Percentiles rank a stretch among this genome's conserved stretches.
These are phyloP conservation scores for Bombus pascuorum DNA, from an alignment of 1,140 invertebrate species.

Conservation along the genomic window DNA sequence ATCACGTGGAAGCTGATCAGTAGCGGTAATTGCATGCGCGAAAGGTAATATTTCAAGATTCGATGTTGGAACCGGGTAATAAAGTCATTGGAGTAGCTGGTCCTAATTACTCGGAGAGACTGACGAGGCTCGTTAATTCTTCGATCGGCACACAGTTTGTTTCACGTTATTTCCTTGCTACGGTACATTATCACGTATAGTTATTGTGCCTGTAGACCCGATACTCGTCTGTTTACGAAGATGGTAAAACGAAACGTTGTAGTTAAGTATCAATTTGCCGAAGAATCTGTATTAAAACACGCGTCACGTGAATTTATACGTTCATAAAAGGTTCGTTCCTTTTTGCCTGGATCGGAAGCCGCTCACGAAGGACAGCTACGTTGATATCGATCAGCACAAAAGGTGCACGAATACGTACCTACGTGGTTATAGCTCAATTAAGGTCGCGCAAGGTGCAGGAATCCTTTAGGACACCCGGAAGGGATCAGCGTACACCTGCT, in stretches of 20 bases:
- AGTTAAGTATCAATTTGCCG: slow-evolving; percentile 41
- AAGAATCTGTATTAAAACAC: slow-evolving; percentile 38
- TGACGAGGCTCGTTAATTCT: slow-evolving; percentile 19
- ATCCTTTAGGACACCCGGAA: background rate
- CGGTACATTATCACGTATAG: background rate
- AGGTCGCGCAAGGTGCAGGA: slow-evolving; percentile 39
- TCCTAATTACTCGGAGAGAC: slow-evolving; percentile 22
- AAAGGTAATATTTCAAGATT: slow-evolving; percentile 8
- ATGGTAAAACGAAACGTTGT: slow-evolving; percentile 1
- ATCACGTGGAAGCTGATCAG: background rate
- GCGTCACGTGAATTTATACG: slow-evolving; percentile 28
- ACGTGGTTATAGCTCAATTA: slow-evolving; percentile 39
- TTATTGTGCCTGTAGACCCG: background rate
- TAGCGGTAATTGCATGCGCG: slow-evolving; percentile 4
- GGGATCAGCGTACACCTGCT: slow-evolving; percentile 26
- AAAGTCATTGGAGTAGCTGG: slow-evolving; percentile 16
- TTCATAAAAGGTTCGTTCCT: background rate
- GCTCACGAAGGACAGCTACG: background rate
- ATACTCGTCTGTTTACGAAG: background rate
- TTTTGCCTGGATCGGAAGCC: background rate
- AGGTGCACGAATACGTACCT: slow-evolving; percentile 14
- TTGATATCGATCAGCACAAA: slow-evolving; percentile 41
- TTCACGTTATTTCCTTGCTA: background rate
- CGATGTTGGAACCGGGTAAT: background rate
- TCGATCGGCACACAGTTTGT: slow-evolving; percentile 13